Conservation (phyloP, 2,113 vertebrate genomes). For the Psittacara wagleri region DNA sequence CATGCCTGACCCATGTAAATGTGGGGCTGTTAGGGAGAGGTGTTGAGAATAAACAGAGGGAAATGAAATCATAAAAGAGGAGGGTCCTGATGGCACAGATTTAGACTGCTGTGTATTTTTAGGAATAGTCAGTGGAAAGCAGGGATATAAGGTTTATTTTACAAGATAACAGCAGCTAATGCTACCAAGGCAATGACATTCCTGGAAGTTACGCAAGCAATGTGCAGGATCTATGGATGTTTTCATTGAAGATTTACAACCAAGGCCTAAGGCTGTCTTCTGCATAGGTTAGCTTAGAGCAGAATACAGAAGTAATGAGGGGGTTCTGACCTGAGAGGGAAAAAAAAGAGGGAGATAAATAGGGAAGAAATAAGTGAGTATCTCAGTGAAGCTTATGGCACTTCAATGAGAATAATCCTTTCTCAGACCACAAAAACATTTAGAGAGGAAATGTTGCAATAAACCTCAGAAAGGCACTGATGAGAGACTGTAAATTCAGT, state of each 20-base stretch:
- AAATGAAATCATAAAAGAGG: not conserved
- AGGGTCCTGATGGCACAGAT: not conserved
- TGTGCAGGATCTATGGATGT: not conserved
- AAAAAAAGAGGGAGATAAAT: not conserved
- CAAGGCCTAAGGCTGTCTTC: not conserved
- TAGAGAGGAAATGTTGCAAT: slow-evolving; percentile 28
- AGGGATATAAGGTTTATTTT: not conserved
- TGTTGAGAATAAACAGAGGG: not conserved
- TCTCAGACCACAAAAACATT: slow-evolving; percentile 27
- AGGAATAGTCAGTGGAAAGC: not conserved
- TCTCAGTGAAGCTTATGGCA: not conserved
- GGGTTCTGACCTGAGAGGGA: not conserved
- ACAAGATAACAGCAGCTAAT: not conserved
- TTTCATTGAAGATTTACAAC: not conserved
- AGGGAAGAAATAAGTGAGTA: not conserved
- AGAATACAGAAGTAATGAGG: not conserved
- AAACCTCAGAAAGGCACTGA: slow-evolving; percentile 17
- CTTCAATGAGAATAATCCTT: not conserved
- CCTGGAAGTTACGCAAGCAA: not conserved
- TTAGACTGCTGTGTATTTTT: not conserved
- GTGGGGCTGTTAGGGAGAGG: not conserved
- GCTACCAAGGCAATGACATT: not conserved
- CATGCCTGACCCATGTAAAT: not conserved
- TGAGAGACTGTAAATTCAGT: slow-evolving; percentile 32
- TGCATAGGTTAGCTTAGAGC: not conserved